Conservation (phyloP, 1,140 invertebrate species). For the Drosophila repleta region DNA sequence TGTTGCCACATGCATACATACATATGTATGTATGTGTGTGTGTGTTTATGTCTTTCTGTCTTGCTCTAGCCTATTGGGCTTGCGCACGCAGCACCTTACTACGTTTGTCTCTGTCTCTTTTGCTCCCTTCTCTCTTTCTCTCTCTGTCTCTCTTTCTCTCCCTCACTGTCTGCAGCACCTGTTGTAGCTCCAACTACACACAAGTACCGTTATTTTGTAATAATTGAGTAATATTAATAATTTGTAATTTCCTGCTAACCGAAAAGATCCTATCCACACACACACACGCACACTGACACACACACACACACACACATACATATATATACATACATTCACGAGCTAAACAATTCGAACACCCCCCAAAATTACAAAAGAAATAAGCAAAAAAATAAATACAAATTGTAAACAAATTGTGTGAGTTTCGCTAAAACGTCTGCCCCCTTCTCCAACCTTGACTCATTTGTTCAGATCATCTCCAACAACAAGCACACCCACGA, state of each 20-base stretch:
- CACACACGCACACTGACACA: conserved; percentile 25
- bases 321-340: conserved; percentile 28
- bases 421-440: conserved; percentile 80
- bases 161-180: conserved; percentile 31
- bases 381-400: conserved; percentile 24
- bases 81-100: neutral
- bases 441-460: conserved; percentile 64
- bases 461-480: conserved; percentile 86
- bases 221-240: conserved; percentile 29
- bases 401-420: conserved; percentile 56
- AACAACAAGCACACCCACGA: conserved; percentile 86
- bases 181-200: conserved; percentile 18
- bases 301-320: conserved; percentile 25
- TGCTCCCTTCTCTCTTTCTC: conserved; percentile 11
- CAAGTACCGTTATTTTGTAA: conserved; percentile 7
- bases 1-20: conserved; percentile 3
- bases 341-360: conserved; percentile 43
- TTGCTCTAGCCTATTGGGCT: conserved; percentile 18
- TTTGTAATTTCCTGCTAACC: conserved; percentile 69
- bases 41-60: conserved; percentile 7
- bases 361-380: conserved; percentile 5
- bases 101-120: conserved; percentile 28
- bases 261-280: conserved; percentile 1
- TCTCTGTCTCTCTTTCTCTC: conserved; percentile 26
- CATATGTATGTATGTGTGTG: neutral